Base-by-base conservation (phyloP, 2,888 invertebrate species). In the Sarcophaga carnaria region DNA sequence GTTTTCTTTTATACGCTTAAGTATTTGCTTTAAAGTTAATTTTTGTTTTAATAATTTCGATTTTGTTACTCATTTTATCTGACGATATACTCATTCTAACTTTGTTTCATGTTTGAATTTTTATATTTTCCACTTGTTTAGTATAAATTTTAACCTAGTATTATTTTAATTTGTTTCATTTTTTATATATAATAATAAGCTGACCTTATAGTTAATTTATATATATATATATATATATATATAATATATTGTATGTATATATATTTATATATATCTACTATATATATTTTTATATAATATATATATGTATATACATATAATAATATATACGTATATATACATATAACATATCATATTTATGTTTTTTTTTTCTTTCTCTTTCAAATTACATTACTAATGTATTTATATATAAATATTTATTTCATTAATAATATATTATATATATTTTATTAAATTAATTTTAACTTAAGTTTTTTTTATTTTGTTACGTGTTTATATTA, bases 71-170 rank as follows among this genome's bases (percentile, higher is more conserved):
- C 5, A 22, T 14, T 69, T 69, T 69, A 4, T n/a, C n/a, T 20
- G 10, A n/a, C n/a, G 37, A 20, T n/a, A 62, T 20, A 64, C 71
- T 77, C 25, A 72, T 75, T 75, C 47, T 63, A 27, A 47, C 54
- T 54, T 63, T 22, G 20, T 62, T 20, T 74, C 27, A 6, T 25
- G 63, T 45, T 71, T 25, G 25, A n/a, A 49, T 66, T 76, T 76
- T 37, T 37, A 37, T 37, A 37, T 37, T 37, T 37, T 37, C 37
- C 37, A 54, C 10, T 59, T 80, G 25, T 85, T 83, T 88, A 80
- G 88, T 88, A 87, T 87, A 87, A 87, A 84, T 87, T 85, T 80
- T 80, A 85, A 75, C 80, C 85, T 87, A 85, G 12, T 66, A 66
- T 72, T 37, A 37, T 37, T 37, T 37, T 37, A 37, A 37, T 69